A percentile compares a stretch with the other conserved stretches of the same genome.
phyloP scores from a whole-genome alignment of 2,797 vertebrate genomes.

The Sarcoramphus papa region DNA sequence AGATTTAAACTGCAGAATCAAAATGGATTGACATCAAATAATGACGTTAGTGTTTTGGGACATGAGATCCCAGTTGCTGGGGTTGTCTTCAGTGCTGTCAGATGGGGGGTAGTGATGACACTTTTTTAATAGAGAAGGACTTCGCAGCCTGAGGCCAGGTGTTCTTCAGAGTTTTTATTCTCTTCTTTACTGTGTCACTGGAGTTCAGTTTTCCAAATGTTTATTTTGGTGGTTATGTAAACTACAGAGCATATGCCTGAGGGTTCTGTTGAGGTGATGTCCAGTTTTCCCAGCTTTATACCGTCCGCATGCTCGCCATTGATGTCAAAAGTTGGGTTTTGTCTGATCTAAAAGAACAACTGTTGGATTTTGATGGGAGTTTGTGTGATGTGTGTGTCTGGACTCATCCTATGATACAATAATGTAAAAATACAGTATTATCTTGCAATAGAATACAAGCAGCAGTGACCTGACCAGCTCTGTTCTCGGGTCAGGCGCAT shows the following conservation, averaged over 20 bases:
- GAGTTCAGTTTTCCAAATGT: background rate
- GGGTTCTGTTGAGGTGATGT: rapidly evolving
- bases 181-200: background rate
- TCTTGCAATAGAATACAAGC: no score
- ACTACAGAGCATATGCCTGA: rapidly evolving
- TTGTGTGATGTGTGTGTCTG: background rate
- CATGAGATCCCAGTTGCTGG: background rate
- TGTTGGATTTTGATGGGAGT: background rate
- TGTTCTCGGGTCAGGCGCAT: rapidly evolving
- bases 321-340: rapidly evolving
- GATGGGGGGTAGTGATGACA: rapidly evolving
- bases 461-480: background rate
- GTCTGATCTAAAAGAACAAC: background rate
- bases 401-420: rapidly evolving
- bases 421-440: background rate
- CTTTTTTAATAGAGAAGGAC: background rate
- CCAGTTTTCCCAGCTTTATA: background rate
- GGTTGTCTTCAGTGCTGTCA: no score
- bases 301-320: background rate
- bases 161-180: background rate
- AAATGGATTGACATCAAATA: rapidly evolving
- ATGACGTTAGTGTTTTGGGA: background rate
- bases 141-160: background rate
- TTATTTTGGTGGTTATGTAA: background rate
- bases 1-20: background rate